These are phyloP conservation scores for Stegodyphus mimosarum DNA, from an alignment of 1,140 invertebrate species.

Conservation along the genomic window DNA sequence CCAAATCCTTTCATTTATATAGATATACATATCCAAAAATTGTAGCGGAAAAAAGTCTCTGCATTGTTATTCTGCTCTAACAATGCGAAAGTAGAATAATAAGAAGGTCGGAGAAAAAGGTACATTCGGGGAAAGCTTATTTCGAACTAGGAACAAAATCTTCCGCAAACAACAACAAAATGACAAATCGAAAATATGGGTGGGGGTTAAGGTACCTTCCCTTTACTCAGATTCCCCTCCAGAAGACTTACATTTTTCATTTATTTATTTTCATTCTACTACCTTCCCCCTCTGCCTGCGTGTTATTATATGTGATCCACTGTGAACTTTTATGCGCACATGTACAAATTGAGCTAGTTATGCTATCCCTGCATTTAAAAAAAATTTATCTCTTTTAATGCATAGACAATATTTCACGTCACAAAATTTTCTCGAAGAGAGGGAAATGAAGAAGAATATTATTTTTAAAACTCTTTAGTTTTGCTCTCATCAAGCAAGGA, in stretches of 20 bases:
- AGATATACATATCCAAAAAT: constrained; percentile 23
- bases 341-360: constrained; percentile 22
- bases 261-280: background rate
- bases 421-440: too few species aligned
- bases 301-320: constrained; percentile 8
- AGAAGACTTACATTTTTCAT: background rate
- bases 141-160: constrained; percentile 10
- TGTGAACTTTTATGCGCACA: background rate
- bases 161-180: constrained; percentile 27
- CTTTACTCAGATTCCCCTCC: background rate
- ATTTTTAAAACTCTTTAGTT: too few species aligned
- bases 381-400: background rate
- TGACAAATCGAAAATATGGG: constrained; percentile 19
- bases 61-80: constrained; percentile 34
- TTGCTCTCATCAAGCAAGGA: too few species aligned
- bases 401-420: background rate
- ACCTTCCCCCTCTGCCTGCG: background rate
- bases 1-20: constrained; percentile 5
- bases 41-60: background rate
- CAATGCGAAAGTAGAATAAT: constrained; percentile 40
- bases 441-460: too few species aligned
- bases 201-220: background rate
- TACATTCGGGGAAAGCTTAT: constrained; percentile 11
- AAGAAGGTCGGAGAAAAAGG: constrained; percentile 13
- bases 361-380: background rate